Evolutionary conservation across 2,797 vertebrate species (phyloP).

Genomic region (Taenioides sp.): DNA sequence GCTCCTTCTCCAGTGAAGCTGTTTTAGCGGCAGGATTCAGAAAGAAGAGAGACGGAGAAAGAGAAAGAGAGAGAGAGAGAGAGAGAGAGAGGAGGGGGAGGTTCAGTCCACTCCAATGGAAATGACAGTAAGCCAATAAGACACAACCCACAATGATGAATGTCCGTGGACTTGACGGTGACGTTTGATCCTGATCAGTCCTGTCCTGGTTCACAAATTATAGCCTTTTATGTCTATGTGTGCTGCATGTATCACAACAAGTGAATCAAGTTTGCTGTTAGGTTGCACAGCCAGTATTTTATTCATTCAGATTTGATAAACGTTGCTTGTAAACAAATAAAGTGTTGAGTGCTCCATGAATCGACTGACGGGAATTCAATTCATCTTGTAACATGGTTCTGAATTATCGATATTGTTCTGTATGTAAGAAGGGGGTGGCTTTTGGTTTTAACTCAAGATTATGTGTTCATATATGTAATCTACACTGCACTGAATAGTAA

Average conservation of each 20-base stretch:
- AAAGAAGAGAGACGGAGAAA: not conserved
- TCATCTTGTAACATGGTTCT: no score
- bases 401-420: no score
- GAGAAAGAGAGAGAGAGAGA: not conserved
- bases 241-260: not conserved
- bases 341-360: not conserved
- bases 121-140: not conserved
- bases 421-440: no score
- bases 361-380: no score
- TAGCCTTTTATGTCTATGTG: no score
- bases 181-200: not conserved
- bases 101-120: not conserved
- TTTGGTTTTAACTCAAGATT: no score
- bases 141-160: not conserved
- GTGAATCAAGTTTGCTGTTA: not conserved
- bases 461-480: no score
- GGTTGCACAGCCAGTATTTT: not conserved
- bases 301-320: not conserved
- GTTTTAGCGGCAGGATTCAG: not conserved
- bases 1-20: not conserved
- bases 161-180: not conserved
- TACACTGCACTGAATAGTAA: no score
- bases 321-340: not conserved
- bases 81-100: not conserved
- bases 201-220: no score